Base-by-base conservation (phyloP, 2,113 vertebrate species). In the Phodopus roborovskii region DNA sequence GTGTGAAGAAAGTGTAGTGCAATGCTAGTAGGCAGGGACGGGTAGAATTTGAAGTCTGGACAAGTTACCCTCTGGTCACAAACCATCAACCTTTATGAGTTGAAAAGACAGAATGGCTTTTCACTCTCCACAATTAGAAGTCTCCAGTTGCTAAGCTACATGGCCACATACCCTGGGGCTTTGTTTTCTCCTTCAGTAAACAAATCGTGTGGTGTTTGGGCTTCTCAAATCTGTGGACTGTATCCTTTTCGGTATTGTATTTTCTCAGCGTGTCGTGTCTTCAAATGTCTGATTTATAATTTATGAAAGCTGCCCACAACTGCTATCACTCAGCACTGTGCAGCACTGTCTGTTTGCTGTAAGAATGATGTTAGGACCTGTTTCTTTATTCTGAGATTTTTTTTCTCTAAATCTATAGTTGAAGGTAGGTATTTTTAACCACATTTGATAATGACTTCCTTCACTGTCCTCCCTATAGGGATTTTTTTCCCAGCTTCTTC, bases 251-350 rank as follows among this genome's bases (percentile, higher is more conserved):
- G 92, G 56, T 68, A 78, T 87, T 42, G 17, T 2, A 12, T 50
- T 97, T 39, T 39, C 85, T 86, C 58, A 75, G 3, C 66, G 28
- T 56, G 28, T 91, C 66, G 28, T 56, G 28, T 91, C 9, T 92
- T 96, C 77, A 92, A 22, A 50, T 97, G 70, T 94, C 8, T 95
- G 75, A 10, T 50, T 77, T 91, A 79, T 17, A 94, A 96, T 96
- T 97, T 88, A 71, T 74, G 1, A 1, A 95, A 73, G 26, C 5
- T 0, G 48, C 28, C 92, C 9, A 64, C 10, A 97, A 73, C 39
- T 9, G 24, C 48, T 75, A 90, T 70, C 10, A 50, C 45, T 68
- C 10, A 48, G 12, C 15, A 36, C 0, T 0, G 74, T 94, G 70
- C 17, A 62, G n/a, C 11, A 91, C 19, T 73, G 16, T 50, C 15